These are phyloP conservation scores for Labeo calbasu DNA, from an alignment of 2,797 vertebrate species.

Conservation along the genomic window DNA sequence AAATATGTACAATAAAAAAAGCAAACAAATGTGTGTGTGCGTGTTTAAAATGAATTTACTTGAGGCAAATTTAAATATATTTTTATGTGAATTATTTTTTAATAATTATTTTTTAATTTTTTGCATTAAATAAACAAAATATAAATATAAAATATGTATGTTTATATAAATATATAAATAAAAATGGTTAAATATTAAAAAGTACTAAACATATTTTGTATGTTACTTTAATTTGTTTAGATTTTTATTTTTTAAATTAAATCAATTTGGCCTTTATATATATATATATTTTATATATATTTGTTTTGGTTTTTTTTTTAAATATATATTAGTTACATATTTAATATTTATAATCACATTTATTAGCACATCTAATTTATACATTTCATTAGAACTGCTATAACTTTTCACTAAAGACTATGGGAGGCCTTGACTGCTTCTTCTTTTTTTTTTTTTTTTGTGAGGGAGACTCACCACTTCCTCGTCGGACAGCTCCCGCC, in stretches of 20 bases:
- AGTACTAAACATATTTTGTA: background rate
- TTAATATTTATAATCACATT: no score
- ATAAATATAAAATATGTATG: no score
- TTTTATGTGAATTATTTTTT: no score
- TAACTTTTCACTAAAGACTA: background rate
- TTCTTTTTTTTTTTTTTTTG: constrained; percentile 32
- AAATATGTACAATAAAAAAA: background rate
- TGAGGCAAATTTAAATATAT: background rate
- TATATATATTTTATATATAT: no score
- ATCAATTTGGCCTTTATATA: background rate
- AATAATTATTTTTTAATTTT: no score
- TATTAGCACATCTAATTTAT: background rate
- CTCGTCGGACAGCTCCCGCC: constrained; percentile 96
- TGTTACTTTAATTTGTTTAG: background rate
- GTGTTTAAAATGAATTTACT: background rate
- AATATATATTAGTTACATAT: no score
- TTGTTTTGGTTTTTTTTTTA: no score
- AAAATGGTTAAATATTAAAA: background rate
- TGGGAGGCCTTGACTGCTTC: background rate
- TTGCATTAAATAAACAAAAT: no score
- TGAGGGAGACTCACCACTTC: constrained; percentile 90
- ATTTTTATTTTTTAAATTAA: background rate
- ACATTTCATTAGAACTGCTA: background rate
- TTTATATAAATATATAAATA: no score
- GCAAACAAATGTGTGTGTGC: background rate